phyloP scores from a whole-genome alignment of 2,888 invertebrate genomes.

The Acanthacorydalis orientalis region DNA sequence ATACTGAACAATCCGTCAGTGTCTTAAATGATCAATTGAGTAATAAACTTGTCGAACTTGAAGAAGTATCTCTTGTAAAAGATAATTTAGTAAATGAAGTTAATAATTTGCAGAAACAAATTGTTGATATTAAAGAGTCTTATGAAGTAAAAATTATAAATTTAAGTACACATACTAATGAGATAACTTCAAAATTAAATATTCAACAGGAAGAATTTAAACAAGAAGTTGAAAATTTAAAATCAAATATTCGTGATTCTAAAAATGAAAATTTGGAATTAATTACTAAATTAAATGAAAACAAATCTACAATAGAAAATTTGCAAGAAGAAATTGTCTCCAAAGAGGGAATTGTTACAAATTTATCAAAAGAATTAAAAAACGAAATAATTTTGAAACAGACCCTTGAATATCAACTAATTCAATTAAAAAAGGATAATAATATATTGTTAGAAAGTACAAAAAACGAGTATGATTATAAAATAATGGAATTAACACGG shows the following conservation, averaged over 20 bases:
- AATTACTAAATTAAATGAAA: background rate
- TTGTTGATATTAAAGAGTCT: too few relatives aligned
- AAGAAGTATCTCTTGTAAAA: background rate
- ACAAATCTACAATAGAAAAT: background rate
- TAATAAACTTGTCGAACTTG: background rate
- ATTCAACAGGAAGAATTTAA: too few relatives aligned
- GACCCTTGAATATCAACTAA: constrained; percentile 15
- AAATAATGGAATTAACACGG: background rate
- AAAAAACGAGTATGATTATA: constrained; percentile 7
- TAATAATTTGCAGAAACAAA: background rate
- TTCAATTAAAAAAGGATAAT: constrained; percentile 17
- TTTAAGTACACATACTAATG: too few relatives aligned
- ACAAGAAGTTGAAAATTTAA: too few relatives aligned
- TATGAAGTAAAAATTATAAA: too few relatives aligned
- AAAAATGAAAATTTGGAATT: background rate
- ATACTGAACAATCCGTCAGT: background rate
- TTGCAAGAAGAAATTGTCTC: background rate
- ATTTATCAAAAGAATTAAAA: too few relatives aligned
- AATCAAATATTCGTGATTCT: too few relatives aligned
- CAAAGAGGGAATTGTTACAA: too few relatives aligned
- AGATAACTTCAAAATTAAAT: too few relatives aligned
- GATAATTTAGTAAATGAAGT: background rate
- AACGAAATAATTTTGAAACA: constrained; percentile 9
- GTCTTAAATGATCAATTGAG: background rate
- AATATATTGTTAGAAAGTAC: constrained; percentile 13